A percentile compares a stretch with the other conserved stretches of the same genome.
Conservation (phyloP, 2,888 invertebrate species). For the Brachypalpus laphriformis region DNA sequence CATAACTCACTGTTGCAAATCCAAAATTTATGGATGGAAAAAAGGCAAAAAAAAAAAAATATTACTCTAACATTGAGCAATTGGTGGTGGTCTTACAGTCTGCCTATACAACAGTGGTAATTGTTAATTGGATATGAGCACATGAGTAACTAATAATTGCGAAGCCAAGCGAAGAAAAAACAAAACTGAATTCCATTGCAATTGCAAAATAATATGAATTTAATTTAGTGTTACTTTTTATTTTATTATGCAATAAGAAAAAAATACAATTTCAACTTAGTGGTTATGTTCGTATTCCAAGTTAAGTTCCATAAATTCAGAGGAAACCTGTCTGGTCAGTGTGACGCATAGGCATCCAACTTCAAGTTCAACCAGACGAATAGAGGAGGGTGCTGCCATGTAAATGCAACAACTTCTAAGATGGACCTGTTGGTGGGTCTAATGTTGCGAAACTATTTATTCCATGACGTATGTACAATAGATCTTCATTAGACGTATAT, state of each 20-base stretch:
- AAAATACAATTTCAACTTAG: background rate
- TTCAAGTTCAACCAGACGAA: background rate
- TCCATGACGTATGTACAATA: too few relatives aligned
- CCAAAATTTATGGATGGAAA: conserved; percentile 19
- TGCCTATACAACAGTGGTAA: background rate
- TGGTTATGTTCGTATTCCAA: background rate
- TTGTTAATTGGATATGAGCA: conserved; percentile 46
- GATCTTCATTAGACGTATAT: background rate
- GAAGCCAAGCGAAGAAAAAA: background rate
- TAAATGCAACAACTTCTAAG: background rate
- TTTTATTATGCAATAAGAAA: conserved; percentile 16
- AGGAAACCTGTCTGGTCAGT: background rate
- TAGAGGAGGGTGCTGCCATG: background rate
- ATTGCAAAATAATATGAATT: conserved; percentile 58
- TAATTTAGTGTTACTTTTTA: conserved; percentile 1
- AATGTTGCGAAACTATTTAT: background rate
- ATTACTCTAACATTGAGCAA: conserved; percentile 50
- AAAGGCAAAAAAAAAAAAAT: conserved; percentile 18
- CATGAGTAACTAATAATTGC: conserved; percentile 19
- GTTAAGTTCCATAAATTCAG: background rate
- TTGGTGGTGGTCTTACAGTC: conserved; percentile 41
- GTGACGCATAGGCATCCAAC: background rate
- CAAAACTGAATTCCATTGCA: conserved; percentile 7
- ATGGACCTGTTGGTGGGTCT: too few relatives aligned
- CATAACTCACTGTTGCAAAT: conserved; percentile 54